Percentiles rank a stretch among this genome's conserved stretches.
phyloP scores from a whole-genome alignment of 2,888 invertebrate species.

The Blera fallax region DNA sequence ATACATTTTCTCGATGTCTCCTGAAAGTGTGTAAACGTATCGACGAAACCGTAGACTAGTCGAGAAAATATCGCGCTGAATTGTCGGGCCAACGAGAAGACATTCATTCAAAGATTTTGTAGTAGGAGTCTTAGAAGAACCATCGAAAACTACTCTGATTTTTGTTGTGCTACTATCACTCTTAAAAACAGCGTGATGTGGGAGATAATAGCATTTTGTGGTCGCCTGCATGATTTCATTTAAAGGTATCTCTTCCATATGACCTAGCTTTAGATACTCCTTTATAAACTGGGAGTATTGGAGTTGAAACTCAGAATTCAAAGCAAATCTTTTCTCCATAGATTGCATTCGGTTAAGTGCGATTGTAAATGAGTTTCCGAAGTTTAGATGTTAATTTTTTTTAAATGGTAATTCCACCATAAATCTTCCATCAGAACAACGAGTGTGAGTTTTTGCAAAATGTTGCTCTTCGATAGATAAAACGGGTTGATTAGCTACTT shows the following conservation, averaged over 20 bases:
- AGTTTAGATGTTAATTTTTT: neutral
- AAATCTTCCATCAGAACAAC: slow-evolving; percentile 9
- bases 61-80: slow-evolving; percentile 41
- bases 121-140: neutral
- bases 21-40: slow-evolving; percentile 38
- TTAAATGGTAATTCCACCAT: slow-evolving; percentile 4
- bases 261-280: slow-evolving; percentile 23
- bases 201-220: slow-evolving; percentile 28
- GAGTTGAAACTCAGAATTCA: neutral
- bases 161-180: slow-evolving; percentile 34
- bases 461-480: neutral
- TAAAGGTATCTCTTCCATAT: slow-evolving; percentile 41
- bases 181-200: slow-evolving; percentile 59
- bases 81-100: slow-evolving; percentile 41
- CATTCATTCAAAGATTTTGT: slow-evolving; percentile 39
- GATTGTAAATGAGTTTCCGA: slow-evolving; percentile 4
- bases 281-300: slow-evolving; percentile 14
- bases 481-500: neutral
- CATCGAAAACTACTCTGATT: slow-evolving; percentile 60
- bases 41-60: slow-evolving; percentile 37
- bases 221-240: slow-evolving; percentile 2
- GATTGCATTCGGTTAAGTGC: neutral
- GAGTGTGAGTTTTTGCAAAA: neutral
- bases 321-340: slow-evolving; percentile 1
- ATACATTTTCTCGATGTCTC: slow-evolving; percentile 66